These are phyloP conservation scores for Sebastes wilsoni DNA, from an alignment of 2,797 vertebrate genomes.

Conservation along the genomic window DNA sequence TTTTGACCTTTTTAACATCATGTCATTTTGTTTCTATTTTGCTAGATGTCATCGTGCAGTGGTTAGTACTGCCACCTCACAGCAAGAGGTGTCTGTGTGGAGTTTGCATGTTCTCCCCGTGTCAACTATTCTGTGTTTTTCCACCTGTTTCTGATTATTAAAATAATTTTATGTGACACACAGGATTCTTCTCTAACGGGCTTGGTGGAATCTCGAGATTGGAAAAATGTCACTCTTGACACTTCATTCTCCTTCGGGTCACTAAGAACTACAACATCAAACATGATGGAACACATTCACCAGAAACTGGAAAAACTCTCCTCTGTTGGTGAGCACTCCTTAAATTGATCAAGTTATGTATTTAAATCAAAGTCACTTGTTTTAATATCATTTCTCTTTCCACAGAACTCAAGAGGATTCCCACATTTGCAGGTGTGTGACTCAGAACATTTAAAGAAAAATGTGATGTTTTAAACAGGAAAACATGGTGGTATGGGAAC, in stretches of 20 bases:
- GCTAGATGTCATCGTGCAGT: neutral
- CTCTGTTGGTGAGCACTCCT: constrained; percentile 46
- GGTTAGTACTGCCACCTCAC: no score
- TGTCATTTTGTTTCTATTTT: neutral
- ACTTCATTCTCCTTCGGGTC: constrained; percentile 51
- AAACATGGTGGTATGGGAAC: neutral
- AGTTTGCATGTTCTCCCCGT: no score
- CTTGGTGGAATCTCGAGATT: neutral
- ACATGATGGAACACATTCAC: constrained; percentile 60
- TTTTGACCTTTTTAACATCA: neutral
- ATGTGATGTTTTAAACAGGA: neutral
- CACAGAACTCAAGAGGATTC: constrained; percentile 71
- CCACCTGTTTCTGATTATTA: neutral
- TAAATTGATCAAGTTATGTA: neutral
- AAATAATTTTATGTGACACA: neutral
- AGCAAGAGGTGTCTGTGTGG: no score
- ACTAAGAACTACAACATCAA: constrained; percentile 21
- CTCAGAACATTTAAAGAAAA: neutral
- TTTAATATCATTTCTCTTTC: neutral
- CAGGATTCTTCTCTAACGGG: constrained; percentile 12
- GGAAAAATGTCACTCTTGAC: constrained; percentile 26
- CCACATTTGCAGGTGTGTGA: constrained; percentile 69
- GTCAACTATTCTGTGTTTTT: neutral
- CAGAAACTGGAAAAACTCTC: constrained; percentile 62
- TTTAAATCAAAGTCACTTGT: rapidly evolving